Percentiles rank a stretch among this genome's conserved stretches.
phyloP scores from a whole-genome alignment of 2,888 invertebrate genomes.

The Mesorhabditis spiculigera region DNA sequence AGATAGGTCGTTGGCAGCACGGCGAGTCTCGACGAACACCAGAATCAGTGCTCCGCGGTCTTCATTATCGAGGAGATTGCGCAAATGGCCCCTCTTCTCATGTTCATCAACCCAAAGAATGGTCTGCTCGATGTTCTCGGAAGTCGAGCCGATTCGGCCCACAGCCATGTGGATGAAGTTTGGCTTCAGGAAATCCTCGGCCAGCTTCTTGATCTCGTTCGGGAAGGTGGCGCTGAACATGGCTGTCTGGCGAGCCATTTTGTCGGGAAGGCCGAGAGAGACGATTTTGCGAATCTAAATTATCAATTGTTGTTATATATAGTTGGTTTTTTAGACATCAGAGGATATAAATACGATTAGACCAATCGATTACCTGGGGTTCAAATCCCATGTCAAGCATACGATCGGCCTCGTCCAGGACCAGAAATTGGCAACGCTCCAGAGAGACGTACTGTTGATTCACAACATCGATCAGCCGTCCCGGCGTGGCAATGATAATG shows the following conservation, averaged over 20 bases:
- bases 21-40: constrained; percentile 98
- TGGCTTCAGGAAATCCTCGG: constrained; percentile 87
- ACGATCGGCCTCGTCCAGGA: constrained; percentile 96
- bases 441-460: constrained; percentile 78
- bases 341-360: no score
- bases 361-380: constrained; percentile 70
- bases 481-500: constrained; percentile 94
- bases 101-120: constrained; percentile 96
- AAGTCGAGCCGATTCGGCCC: constrained; percentile 96
- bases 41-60: constrained; percentile 71
- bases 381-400: constrained; percentile 99
- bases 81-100: constrained; percentile 89
- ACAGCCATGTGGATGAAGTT: constrained; percentile 99
- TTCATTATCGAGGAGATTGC: constrained; percentile 78
- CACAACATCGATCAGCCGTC: constrained; percentile 93
- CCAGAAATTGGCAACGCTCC: constrained; percentile 74
- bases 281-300: constrained; percentile 30
- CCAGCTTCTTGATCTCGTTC: constrained; percentile 93
- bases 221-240: constrained; percentile 99
- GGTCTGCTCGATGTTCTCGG: constrained; percentile 93
- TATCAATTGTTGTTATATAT: neutral
- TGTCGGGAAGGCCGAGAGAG: constrained; percentile 76
- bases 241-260: constrained; percentile 90
- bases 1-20: constrained; percentile 92
- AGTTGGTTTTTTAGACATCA: neutral